Evolutionary conservation across 2,113 vertebrate genomes (phyloP), one percentile per base, ranked within the genome.

Genomic region (Sander lucioperca): DNA sequence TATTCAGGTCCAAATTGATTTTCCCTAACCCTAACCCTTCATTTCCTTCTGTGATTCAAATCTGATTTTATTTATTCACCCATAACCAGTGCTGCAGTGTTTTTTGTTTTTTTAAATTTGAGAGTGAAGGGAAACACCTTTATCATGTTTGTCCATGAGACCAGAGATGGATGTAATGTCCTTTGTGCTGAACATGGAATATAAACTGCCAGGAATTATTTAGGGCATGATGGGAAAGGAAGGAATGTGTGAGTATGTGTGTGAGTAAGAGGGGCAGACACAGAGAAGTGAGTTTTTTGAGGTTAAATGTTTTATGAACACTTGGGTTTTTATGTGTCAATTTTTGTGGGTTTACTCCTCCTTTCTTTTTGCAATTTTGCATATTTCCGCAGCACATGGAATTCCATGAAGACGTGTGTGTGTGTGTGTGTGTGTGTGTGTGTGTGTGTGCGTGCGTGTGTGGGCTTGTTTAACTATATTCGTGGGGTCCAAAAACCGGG

Each of bases 151-250:
- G 84, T 81, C 71, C 65, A 43, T 54, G 10, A 61, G 23, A 54
- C 14, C 68, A 65, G 58, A 70, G 62, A 18, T n/a, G 50, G 36
- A 82, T 50, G 65, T 21, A 0, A 74, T 66, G 88, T 85, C 73
- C 80, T 48, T 36, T 21, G 51, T 13, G 67, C 57, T 67, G 76
- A 82, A 78, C 59, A 27, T 54, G 78, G 72, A 84, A 71, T 66
- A 18, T 27, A 50, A 74, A 56, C 74, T 80, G 88, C 79, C 67
- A 58, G 56, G 70, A 67, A 27, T 63, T 39, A 90, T 91, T 91
- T 18, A 74, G 79, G 80, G 61, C 87, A 83, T 33, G 74, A 85
- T 76, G 77, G 63, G 65, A 36, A 77, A 57, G 73, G 73, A 83
- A 78, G 75, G 74, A 72, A 39, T 67, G 80, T 74, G 83, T 62